Evolutionary conservation across 1,140 invertebrate genomes (phyloP).

Genomic region (Nomia melanderi): DNA sequence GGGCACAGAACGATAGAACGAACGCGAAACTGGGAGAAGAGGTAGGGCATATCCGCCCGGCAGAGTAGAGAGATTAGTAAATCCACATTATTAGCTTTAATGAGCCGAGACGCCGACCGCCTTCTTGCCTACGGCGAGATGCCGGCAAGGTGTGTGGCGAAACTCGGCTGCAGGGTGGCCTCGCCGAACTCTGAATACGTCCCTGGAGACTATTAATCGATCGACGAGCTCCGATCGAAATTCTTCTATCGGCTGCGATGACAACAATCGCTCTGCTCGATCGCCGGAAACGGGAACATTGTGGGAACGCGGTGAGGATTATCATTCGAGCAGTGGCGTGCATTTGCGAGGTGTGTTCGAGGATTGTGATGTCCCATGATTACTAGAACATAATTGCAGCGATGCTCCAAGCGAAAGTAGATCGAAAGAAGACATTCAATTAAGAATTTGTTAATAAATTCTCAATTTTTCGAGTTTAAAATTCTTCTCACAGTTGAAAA

Average conservation of each 20-base stretch:
- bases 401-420: too few species aligned
- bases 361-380: too few species aligned
- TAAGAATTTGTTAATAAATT: too few species aligned
- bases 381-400: too few species aligned
- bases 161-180: conserved; percentile 72
- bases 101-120: conserved; percentile 73
- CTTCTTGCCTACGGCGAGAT: conserved; percentile 69
- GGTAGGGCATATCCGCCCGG: conserved; percentile 45
- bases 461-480: too few species aligned
- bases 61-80: conserved; percentile 72
- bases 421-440: too few species aligned
- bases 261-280: not conserved
- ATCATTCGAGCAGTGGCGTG: too few species aligned
- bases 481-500: too few species aligned
- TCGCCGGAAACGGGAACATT: not conserved
- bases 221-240: conserved; percentile 53
- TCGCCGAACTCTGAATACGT: conserved; percentile 59
- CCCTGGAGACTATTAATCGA: conserved; percentile 68
- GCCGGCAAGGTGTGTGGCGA: conserved; percentile 72
- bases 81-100: conserved; percentile 78
- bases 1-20: conserved; percentile 16
- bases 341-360: too few species aligned
- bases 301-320: too few species aligned
- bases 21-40: conserved; percentile 17
- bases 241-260: conserved; percentile 8